Percentiles rank a stretch among this genome's conserved stretches.
Evolutionary conservation across 2,113 vertebrate genomes (phyloP).

Genomic region (Egretta garzetta): DNA sequence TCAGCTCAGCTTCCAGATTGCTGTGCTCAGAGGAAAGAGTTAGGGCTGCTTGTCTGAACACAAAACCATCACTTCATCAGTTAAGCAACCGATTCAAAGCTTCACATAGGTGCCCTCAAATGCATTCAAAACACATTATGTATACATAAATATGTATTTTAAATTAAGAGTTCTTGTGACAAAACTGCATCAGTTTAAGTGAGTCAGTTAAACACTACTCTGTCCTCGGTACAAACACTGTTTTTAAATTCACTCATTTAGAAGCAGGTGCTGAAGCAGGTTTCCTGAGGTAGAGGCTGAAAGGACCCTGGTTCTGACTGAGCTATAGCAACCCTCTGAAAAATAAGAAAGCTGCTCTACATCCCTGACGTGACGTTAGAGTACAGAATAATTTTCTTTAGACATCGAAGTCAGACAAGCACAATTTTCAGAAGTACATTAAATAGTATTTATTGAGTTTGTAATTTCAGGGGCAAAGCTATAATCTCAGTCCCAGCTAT

Average conservation of each 20-base stretch:
- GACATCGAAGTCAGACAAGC: neutral
- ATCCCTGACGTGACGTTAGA: accelerated
- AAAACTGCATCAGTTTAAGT: neutral
- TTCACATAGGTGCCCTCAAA: neutral
- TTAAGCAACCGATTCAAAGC: neutral
- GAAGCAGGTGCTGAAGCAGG: neutral
- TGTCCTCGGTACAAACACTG: neutral
- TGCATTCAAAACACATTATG: neutral
- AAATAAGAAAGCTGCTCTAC: neutral
- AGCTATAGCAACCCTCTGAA: neutral
- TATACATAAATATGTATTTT: neutral
- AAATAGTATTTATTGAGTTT: conserved; percentile 69
- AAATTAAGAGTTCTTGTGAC: neutral
- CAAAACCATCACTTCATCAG: neutral
- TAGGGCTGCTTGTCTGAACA: neutral
- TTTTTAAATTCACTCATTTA: neutral
- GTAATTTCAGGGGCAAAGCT: conserved; percentile 2
- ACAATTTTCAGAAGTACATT: conserved; percentile 30
- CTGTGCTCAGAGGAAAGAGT: neutral
- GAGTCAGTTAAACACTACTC: neutral
- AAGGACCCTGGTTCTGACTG: neutral
- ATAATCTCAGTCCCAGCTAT: neutral
- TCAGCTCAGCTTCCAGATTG: neutral
- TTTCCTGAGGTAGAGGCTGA: neutral
- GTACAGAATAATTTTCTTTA: neutral